Evolutionary conservation across 1,140 invertebrate genomes (phyloP), one percentile per base, ranked within the genome.

Genomic region (Stenopsyche tienmushanensis): DNA sequence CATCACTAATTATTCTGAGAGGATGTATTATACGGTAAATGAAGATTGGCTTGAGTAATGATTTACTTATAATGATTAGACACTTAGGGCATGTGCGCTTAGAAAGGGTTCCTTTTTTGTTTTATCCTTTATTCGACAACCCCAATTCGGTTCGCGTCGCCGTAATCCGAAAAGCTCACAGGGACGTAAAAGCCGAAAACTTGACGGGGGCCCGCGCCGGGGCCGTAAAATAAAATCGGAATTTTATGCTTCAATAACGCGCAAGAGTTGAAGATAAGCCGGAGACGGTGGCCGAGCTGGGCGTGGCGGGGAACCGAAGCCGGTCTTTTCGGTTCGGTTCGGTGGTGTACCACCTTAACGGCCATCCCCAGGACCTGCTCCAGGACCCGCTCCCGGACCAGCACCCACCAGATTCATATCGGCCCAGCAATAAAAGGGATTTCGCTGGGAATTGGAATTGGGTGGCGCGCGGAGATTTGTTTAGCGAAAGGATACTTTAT

Each of bases 201-300:
- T 64, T 45, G 21, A 26, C 39, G 41, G 47, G 42, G 58, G 44
- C 21, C 41, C 21, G 20, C 23, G 41, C 24, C n/a, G 21, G 42
- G 20, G 50, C 52, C 54, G 59, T 69, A 57, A 69, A 69, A 69
- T 69, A 69, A 69, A 69, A 65, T 58, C 58, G 42, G 52, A 65
- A 65, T 69, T 69, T 69, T 69, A 69, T 65, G 67, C 50, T 49
- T 58, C 67, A 65, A 69, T 69, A 69, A 62, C 57, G 62, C 39
- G 45, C 57, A 34, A 13, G n/a, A 21, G 66, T 59, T 64, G 15
- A 50, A 62, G 66, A 69, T 69, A 69, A 69, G 62, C 64, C 44
- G 47, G 29, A 55, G 54, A 50, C 54, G 50, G 47, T 39, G 52
- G 44, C 21, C 26, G 54, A 50, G 44, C 21, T 44, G 54, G 64